Evolutionary conservation across 2,113 vertebrate genomes (phyloP).

Genomic region (Camarhynchus parvulus): DNA sequence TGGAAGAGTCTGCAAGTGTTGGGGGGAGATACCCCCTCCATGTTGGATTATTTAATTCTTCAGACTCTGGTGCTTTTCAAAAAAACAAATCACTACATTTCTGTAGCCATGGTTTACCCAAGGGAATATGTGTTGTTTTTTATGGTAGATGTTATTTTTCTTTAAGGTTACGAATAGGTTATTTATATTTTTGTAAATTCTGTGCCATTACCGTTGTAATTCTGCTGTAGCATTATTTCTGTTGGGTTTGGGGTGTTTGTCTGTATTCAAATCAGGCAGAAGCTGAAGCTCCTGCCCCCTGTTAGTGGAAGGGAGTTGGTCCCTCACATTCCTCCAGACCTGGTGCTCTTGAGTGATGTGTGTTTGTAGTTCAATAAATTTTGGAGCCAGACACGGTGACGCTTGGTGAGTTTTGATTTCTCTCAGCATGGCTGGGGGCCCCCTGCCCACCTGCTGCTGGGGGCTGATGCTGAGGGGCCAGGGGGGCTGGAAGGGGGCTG

Average conservation of each 20-base stretch:
- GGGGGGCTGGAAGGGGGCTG: background rate
- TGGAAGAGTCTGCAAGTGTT: background rate
- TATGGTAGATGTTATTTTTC: slow-evolving; percentile 40
- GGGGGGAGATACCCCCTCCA: too few relatives aligned
- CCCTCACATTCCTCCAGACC: background rate
- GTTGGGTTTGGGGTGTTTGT: background rate
- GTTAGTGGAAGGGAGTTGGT: background rate
- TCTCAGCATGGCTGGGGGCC: accelerated
- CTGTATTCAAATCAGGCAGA: slow-evolving; percentile 9
- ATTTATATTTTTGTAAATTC: slow-evolving; percentile 65
- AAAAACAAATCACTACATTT: background rate
- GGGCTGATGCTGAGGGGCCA: background rate
- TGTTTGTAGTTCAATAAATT: slow-evolving; percentile 31
- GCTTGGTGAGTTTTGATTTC: background rate
- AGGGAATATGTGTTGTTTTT: background rate
- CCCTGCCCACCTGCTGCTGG: accelerated
- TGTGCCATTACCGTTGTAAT: background rate
- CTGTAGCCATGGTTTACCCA: slow-evolving; percentile 7
- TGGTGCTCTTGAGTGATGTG: background rate
- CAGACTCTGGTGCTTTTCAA: slow-evolving; percentile 29
- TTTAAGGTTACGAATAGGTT: slow-evolving; percentile 6
- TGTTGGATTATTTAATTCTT: background rate
- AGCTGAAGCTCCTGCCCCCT: background rate
- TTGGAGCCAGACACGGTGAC: background rate
- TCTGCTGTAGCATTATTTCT: background rate